Base-by-base conservation (phyloP, 2,797 vertebrate genomes). In the Amblyopsis hoosieri region DNA sequence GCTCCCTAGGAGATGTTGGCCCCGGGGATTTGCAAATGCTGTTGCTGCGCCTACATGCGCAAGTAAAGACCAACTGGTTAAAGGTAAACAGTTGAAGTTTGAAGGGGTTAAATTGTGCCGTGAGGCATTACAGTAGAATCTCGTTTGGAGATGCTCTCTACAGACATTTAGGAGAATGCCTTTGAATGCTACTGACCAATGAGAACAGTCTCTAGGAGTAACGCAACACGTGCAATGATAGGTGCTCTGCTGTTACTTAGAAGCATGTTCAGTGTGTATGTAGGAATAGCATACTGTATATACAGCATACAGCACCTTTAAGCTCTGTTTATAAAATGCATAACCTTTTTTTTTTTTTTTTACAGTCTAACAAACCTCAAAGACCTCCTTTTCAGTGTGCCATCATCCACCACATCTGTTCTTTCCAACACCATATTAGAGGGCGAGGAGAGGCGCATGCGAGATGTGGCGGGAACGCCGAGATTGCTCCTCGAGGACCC, bases 11-110 rank as follows among this genome's bases (percentile, higher is more conserved):
- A 57, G 95, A 96, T 65, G 91, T 92, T 52, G 95, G 94, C n/a
- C 95, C 96, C 0, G 95, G 94, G 12, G 95, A 97, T 76, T 94
- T 97, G 2, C 94, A 96, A 75, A 94, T 98, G 84, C 96, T 98
- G 89, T 95, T 97, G 76, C 96, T 97, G 72, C 96, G 90, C 75
- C 96, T 98, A 67, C 12, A 67, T 68, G 14, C 50, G 33, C 48
- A 50, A 49, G 50, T 79, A 15, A 67, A 3, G 54, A 58, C 46
- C 2, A 12, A 57, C 50, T 60, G 12, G 19, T 14, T 3, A 46
- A 62, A 7, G 49, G n/a, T 14, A 50, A 50, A 50, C 49, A n/a
- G 15, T 19, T 19, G 15, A 51, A 51, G 15, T 42, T 42, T 42
- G 37, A 42, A 42, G 37, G 37, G 9, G 37, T 42, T 10, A 42